A percentile compares a stretch with the other conserved stretches of the same genome.
Evolutionary conservation across 1,140 invertebrate species (phyloP).

Genomic region (Leptoteleia sp.): DNA sequence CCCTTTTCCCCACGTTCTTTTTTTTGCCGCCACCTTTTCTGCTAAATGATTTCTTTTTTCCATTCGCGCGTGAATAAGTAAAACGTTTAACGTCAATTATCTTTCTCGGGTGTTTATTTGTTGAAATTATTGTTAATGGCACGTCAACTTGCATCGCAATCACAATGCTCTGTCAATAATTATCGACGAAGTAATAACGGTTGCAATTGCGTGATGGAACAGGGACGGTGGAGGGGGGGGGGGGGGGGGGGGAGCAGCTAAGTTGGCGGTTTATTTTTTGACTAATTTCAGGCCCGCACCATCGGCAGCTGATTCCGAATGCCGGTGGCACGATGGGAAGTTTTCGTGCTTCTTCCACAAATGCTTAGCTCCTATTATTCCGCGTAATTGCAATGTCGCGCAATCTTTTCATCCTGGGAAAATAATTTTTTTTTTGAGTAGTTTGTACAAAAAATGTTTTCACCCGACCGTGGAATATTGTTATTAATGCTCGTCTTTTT

Average conservation of each 20-base stretch:
- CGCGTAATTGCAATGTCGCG: slow-evolving; percentile 14
- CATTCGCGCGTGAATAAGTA: background rate
- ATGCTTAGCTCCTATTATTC: slow-evolving; percentile 21
- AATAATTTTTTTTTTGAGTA: slow-evolving; percentile 5
- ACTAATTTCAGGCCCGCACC: slow-evolving; percentile 50
- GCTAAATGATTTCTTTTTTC: background rate
- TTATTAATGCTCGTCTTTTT: slow-evolving; percentile 19
- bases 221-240: no score
- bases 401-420: slow-evolving; percentile 11
- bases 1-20: background rate
- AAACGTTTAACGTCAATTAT: slow-evolving; percentile 4
- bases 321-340: slow-evolving; percentile 36
- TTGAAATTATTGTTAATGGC: slow-evolving; percentile 34
- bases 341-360: slow-evolving; percentile 21
- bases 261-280: slow-evolving; percentile 41
- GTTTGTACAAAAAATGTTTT: slow-evolving; percentile 4
- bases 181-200: slow-evolving; percentile 42
- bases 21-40: background rate
- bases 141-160: slow-evolving; percentile 4
- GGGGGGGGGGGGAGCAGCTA: no score
- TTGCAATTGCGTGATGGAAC: background rate
- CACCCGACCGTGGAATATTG: slow-evolving; percentile 2
- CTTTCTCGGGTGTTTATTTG: slow-evolving; percentile 5
- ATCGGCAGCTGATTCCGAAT: slow-evolving; percentile 41
- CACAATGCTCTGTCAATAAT: slow-evolving; percentile 36